Evolutionary conservation across 2,797 vertebrate species (phyloP), one percentile per base, ranked within the genome.

Genomic region (Distichodus sexfasciatus): DNA sequence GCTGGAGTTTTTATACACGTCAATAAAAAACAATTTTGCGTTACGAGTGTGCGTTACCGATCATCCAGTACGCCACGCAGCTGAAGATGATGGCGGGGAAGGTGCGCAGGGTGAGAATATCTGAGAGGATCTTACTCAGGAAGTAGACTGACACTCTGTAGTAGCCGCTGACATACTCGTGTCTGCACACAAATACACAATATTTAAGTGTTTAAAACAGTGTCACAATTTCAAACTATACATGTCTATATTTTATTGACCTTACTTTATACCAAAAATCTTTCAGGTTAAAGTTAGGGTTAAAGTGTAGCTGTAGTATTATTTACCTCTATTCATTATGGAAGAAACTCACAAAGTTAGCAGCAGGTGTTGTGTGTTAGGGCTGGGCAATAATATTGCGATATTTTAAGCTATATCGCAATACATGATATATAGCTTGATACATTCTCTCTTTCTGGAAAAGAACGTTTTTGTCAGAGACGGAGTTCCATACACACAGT

Each of bases 131-230:
- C 82, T 97, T 98, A 14, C 83, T 87, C 79, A 98, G 87, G 86
- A 97, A 99, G 81, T 97, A 99, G 0, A 91, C 90, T 0, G 94
- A 95, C 1, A 91, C 78, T 65, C 95, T 83, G 87, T 99, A 98
- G 81, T 98, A 99, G 0, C 96, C 96, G 28, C 95, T 97, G 85
- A 96, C 96, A 10, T 94, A 97, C 77, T 99, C 96, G 0, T 99
- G 96, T 64, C 96, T 99, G 84, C 0, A 75, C 78, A 58, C 75
- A 19, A 83, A 70, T 44, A 29, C 1, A 47, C 5, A 4, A n/a
- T n/a, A n/a, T n/a, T 3, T 4, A 24, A 15, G 33, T 47, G 11
- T 38, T 4, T 31, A 15, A 26, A 47, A 40, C 1, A 7, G 33
- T 28, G 28, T 15, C 17, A 53, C 15, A 8, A 2, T 31, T 33